Base-by-base conservation (phyloP, 1,140 invertebrate genomes). In the Musca vetustissima region DNA sequence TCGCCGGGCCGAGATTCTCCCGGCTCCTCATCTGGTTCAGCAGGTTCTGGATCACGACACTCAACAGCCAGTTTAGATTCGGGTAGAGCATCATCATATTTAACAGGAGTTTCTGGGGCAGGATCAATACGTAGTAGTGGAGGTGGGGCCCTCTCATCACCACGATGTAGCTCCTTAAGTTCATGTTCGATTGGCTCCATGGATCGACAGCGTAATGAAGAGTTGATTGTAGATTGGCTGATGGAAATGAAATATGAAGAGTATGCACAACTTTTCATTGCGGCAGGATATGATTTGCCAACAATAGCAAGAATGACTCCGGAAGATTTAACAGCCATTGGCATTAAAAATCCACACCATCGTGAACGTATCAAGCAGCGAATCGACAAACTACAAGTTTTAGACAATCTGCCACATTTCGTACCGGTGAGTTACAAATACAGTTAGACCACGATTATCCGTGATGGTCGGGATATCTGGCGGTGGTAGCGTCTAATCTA, bases 291-390 rank as follows among this genome's bases (percentile, higher is more conserved):
- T 83, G 98, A 99, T 85, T 90, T 99, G 85, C 91, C 95, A 21
- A 99, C 97, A 0, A 97, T 99, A 75, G 94, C 95, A 24, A 87
- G 96, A 69, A 98, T 99, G 95, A 99, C 98, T 19, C 97, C 98
- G 0, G 97, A 99, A 85, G 95, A 92, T 85, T 85, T 92, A 73
- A 92, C 91, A 8, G 91, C 90, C 50, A 91, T 92, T 75, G 91
- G 91, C 75, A 98, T 99, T 73, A 98, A 97, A 76, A 98, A 99
- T 85, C 98, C 98, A 36, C 93, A 95, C 82, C 96, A 99, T 84
- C 88, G 98, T 70, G 98, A 98, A 79, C 88, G 92, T 74, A 87
- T 99, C 72, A 99, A 98, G 85, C 90, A 94, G 59, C 96, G 99
- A 85, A 98, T 99, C 76, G 95, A 93, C 57, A 92, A 94, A 79